Base-by-base conservation (phyloP, 2,888 invertebrate species). In the Deilephila elpenor region DNA sequence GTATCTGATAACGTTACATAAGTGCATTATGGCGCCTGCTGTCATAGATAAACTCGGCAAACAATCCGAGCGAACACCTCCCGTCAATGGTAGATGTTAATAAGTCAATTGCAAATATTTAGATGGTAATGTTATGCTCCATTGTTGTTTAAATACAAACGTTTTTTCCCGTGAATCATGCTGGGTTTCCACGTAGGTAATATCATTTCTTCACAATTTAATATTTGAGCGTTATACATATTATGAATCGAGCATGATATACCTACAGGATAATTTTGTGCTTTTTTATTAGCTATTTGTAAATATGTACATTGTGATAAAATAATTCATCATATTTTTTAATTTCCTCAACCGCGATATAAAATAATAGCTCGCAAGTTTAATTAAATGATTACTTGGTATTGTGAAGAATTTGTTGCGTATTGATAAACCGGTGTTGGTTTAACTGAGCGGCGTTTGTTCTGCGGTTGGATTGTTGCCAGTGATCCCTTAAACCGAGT, bases 381-480 rank as follows among this genome's bases (percentile, higher is more conserved):
- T 7, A 19, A 62, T 34, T 62, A 34, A 34, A 62, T 34, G n/a
- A 34, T 34, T 37, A 62, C 3, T 64, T n/a, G 11, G 37, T 64
- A 20, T 37, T 44, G 20, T n/a, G 14, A 44, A 37, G 14, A 44
- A 44, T 14, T 44, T 20, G 64, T 44, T 5, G 8, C 11, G 19
- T 37, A 37, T 44, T 64, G 34, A 64, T 59, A 72, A 61, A 72
- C 20, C 64, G 37, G 7, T 64, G 34, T 37, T 72, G n/a, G 56
- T 56, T 64, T 17, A 64, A 37, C 37, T 44, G 29, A 77, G 75
- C 74, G 78, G 78, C 78, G 79, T 84, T 83, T 84, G 80, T 81
- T 82, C 75, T 81, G 80, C 73, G 83, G 80, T 84, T 88, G 87
- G 86, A 83, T 64, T 80, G 77, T 67, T 83, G 87, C 86, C 87